Evolutionary conservation across 2,888 invertebrate genomes (phyloP).

Genomic region (Dasypolia templi): DNA sequence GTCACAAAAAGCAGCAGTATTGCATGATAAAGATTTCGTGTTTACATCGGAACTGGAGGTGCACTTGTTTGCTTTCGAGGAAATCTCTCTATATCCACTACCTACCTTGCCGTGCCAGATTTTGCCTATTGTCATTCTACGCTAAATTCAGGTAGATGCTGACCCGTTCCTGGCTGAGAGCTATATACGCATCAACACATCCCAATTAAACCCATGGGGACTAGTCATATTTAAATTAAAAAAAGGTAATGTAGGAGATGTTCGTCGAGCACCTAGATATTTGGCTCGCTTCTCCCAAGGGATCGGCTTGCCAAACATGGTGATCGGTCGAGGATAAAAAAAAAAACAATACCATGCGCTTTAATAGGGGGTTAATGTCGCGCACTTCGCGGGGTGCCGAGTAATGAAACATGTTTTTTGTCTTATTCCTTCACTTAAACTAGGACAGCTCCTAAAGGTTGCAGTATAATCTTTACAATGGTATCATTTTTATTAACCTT

Average conservation of each 20-base stretch:
- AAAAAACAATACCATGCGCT: no score
- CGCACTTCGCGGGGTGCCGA: no score
- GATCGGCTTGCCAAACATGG: no score
- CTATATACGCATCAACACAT: background rate
- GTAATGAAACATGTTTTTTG: no score
- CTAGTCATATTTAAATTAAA: background rate
- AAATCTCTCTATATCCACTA: background rate
- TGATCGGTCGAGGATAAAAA: no score
- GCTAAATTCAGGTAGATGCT: background rate
- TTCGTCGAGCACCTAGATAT: no score
- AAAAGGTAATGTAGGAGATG: background rate
- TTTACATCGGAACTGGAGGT: background rate
- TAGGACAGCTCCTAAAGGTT: no score
- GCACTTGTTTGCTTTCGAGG: background rate
- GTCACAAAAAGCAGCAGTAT: background rate
- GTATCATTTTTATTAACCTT: no score
- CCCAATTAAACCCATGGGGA: background rate
- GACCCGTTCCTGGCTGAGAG: background rate
- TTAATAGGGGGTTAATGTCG: no score
- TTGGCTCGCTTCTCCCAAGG: no score
- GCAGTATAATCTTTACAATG: no score
- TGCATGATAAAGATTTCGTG: background rate
- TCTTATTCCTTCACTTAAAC: no score
- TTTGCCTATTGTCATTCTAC: background rate
- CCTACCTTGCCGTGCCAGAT: background rate